These are phyloP conservation scores for Lomographa bimaculata DNA, from an alignment of 2,888 invertebrate species.

Conservation along the genomic window DNA sequence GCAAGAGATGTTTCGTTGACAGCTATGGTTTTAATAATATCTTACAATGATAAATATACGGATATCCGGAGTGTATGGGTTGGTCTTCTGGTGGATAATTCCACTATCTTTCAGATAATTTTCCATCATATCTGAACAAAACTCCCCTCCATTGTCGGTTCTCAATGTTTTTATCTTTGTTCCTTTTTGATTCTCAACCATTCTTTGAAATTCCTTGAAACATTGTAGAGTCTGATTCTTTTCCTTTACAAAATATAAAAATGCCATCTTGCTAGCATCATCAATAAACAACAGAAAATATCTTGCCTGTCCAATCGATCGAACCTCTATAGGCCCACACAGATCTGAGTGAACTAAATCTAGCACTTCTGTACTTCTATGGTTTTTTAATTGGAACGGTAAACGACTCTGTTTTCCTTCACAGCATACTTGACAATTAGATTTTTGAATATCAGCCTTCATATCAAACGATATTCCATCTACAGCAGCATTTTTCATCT, in stretches of 20 bases:
- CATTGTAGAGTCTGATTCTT: slow-evolving; percentile 22
- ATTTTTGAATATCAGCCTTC: not conserved
- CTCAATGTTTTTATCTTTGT: slow-evolving; percentile 26
- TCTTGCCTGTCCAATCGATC: slow-evolving; percentile 11
- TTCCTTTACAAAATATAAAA: slow-evolving; percentile 16
- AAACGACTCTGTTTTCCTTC: slow-evolving; percentile 29
- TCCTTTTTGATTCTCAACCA: slow-evolving; percentile 27
- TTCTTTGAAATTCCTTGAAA: slow-evolving; percentile 27
- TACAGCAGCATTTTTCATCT: slow-evolving; percentile 8
- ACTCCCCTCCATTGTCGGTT: slow-evolving; percentile 21
- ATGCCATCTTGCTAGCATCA: slow-evolving; percentile 28
- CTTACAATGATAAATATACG: too few relatives aligned
- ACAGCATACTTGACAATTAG: slow-evolving; percentile 2
- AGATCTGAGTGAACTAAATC: slow-evolving; percentile 20
- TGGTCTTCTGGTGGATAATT: slow-evolving; percentile 25
- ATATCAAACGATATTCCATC: not conserved
- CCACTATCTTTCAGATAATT: slow-evolving; percentile 6
- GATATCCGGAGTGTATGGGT: slow-evolving; percentile 12
- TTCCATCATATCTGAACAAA: slow-evolving; percentile 13
- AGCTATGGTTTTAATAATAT: too few relatives aligned
- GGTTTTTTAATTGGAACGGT: slow-evolving; percentile 17
- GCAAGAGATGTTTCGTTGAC: too few relatives aligned
- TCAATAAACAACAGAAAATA: slow-evolving; percentile 33
- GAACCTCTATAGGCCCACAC: slow-evolving; percentile 23
- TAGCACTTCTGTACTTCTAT: slow-evolving; percentile 6